phyloP scores from a whole-genome alignment of 2,797 vertebrate species.

The Carduelis carduelis region DNA sequence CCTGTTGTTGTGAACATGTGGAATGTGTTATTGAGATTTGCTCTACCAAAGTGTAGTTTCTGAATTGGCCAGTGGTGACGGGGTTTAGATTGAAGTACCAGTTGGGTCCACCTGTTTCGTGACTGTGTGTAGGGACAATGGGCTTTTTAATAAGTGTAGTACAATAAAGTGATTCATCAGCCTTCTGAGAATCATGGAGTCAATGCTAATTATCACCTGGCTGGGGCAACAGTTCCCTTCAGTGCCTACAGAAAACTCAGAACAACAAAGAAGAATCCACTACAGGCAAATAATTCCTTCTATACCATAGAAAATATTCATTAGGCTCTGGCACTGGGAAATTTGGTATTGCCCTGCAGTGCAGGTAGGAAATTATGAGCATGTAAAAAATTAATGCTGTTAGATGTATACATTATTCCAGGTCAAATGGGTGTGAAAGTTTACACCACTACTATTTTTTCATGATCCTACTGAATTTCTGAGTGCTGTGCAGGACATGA shows the following conservation, averaged over 20 bases:
- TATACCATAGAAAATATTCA: not conserved
- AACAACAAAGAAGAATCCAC: not conserved
- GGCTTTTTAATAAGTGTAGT: not conserved
- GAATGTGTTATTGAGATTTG: not conserved
- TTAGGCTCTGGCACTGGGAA: not conserved
- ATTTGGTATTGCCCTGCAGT: not conserved
- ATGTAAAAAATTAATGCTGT: not conserved
- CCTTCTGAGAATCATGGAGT: not conserved
- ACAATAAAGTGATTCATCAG: not conserved
- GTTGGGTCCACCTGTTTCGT: not conserved
- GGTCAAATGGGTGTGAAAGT: not conserved
- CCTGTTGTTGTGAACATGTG: not conserved
- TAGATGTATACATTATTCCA: not conserved
- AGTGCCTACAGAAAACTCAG: not conserved
- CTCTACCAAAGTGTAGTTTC: not conserved
- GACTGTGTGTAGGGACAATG: not conserved
- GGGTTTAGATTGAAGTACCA: not conserved
- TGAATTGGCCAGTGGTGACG: not conserved
- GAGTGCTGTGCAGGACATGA: not conserved
- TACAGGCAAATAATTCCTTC: not conserved
- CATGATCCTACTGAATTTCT: not conserved
- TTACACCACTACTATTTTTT: not conserved
- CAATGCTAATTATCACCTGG: not conserved
- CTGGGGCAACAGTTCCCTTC: not conserved
- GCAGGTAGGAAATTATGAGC: not conserved